Conservation (phyloP, 2,113 vertebrate species). For the Agapornis roseicollis region DNA sequence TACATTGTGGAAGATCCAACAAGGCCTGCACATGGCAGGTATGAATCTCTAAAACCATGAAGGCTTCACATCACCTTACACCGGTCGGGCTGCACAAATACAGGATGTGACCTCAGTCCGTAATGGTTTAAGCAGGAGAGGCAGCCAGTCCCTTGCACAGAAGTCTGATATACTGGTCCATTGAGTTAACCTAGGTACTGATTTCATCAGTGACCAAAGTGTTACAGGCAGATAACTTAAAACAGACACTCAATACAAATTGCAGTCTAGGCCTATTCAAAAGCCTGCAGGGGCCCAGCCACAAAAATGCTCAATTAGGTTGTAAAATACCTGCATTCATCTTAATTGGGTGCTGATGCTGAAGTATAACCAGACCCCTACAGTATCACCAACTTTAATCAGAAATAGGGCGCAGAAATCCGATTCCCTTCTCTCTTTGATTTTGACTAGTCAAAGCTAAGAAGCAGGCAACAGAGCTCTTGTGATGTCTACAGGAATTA, state of each 20-base stretch:
- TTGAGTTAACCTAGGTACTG: neutral
- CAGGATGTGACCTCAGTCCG: neutral
- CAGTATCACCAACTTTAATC: neutral
- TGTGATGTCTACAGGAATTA: neutral
- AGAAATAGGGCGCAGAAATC: neutral
- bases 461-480: neutral
- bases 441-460: neutral
- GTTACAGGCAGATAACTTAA: neutral
- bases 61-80: neutral
- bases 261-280: neutral
- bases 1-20: neutral
- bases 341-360: neutral
- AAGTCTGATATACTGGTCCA: neutral
- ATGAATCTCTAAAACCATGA: neutral
- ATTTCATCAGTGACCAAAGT: neutral
- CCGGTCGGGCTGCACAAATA: neutral
- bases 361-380: neutral
- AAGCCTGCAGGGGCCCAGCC: neutral
- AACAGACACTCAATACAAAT: neutral
- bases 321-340: neutral
- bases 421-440: neutral
- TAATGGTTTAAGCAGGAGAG: neutral
- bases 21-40: fast-evolving
- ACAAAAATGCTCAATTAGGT: neutral
- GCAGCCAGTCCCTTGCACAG: neutral